Percentiles rank a stretch among this genome's conserved stretches.
Conservation (phyloP, 2,888 invertebrate genomes). For the Plusia festucae region DNA sequence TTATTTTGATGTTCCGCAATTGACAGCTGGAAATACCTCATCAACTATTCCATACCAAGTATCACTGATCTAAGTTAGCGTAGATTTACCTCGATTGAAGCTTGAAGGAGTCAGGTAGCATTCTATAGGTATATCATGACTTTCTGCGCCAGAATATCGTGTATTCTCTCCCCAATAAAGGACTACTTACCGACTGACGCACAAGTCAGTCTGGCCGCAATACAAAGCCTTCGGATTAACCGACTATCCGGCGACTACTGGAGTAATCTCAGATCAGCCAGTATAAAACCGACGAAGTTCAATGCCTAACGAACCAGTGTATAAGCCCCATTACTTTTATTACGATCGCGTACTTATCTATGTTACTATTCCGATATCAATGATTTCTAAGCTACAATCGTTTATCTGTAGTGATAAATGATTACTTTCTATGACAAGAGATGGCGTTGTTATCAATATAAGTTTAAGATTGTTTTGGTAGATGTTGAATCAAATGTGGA, state of each 20-base stretch:
- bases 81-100: not conserved
- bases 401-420: conserved; percentile 29
- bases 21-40: too few relatives aligned
- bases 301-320: not conserved
- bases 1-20: too few relatives aligned
- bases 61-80: not conserved
- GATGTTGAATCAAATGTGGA: conserved; percentile 10
- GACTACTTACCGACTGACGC: conserved; percentile 1
- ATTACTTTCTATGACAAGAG: conserved; percentile 18
- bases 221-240: not conserved
- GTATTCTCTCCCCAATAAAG: not conserved
- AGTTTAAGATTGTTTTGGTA: conserved; percentile 10
- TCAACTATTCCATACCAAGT: not conserved
- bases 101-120: not conserved
- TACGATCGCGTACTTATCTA: conserved; percentile 3
- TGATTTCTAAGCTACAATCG: conserved; percentile 11
- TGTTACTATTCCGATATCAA: conserved; percentile 6
- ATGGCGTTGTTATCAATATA: conserved; percentile 21
- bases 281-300: conserved; percentile 7
- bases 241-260: not conserved
- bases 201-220: conserved; percentile 5
- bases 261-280: conserved; percentile 7
- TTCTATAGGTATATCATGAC: not conserved
- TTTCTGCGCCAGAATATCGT: not conserved
- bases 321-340: conserved; percentile 7